phyloP scores from a whole-genome alignment of 2,113 vertebrate species.

The Cyanoramphus novaezelandiae region DNA sequence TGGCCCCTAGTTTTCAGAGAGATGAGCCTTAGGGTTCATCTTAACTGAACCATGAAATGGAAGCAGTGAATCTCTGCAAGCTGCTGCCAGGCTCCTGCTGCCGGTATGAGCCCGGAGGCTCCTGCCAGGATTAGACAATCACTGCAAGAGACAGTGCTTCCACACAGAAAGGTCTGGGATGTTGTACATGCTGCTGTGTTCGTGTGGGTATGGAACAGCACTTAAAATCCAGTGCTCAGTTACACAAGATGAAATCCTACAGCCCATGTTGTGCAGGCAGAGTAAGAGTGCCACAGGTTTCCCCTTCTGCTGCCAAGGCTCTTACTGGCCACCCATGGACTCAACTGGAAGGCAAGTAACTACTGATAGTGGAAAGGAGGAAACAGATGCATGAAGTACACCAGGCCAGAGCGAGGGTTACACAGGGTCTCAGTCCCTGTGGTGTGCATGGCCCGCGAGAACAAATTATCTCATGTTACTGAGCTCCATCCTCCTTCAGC shows the following conservation, averaged over 20 bases:
- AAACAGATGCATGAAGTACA: background rate
- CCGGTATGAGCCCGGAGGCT: rapidly evolving
- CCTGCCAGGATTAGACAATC: background rate
- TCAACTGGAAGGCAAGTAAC: background rate
- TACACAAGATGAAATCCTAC: background rate
- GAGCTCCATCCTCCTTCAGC: background rate
- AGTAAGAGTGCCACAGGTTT: background rate
- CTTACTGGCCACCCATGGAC: background rate
- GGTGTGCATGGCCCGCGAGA: rapidly evolving
- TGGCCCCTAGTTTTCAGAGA: background rate
- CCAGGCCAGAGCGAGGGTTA: background rate
- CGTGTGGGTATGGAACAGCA: background rate
- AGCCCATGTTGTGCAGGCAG: background rate
- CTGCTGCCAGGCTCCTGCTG: background rate
- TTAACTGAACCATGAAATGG: background rate
- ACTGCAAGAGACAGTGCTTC: background rate
- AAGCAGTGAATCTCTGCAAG: background rate
- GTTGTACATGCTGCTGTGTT: background rate
- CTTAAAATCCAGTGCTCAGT: background rate
- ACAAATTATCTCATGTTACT: background rate
- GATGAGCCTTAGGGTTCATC: background rate
- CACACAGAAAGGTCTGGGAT: background rate
- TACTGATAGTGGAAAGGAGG: background rate
- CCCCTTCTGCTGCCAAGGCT: background rate
- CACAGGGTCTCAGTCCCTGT: background rate